Evolutionary conservation across 2,797 vertebrate genomes (phyloP), one percentile per base, ranked within the genome.

Genomic region (Lemur catta): DNA sequence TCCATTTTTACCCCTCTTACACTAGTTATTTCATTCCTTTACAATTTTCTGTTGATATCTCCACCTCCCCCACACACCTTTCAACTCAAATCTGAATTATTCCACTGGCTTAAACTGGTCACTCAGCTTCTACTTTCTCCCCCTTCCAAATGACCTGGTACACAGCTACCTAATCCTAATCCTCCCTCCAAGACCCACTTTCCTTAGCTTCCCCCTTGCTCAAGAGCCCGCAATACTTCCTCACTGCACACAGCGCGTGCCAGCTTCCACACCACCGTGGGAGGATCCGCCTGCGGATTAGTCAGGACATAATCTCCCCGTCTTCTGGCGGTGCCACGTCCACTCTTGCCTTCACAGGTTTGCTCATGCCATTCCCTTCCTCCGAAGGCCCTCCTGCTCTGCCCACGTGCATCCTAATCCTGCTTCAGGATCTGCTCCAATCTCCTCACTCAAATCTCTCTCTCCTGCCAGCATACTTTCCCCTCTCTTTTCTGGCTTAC

Each of bases 371-470:
- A 8, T 12, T 33, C 76, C 8, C 1, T 78, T 59, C 41, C 74
- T 55, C 6, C 4, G 69, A 86, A 84, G 12, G 55, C 63, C 55
- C 69, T 63, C 41, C 43, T 41, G 35, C 43, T 71, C 69, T 80
- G 94, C 63, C 94, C 22, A 12, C 2, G 2, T 59, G 74, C 80
- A 89, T 30, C 93, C 88, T 82, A 33, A 74, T 48, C 90, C 84
- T 30, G 3, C 48, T n/a, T 84, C 63, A 33, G 69, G 75, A 79
- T 55, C 92, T 52, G 61, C 41, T 91, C 46, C 78, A 61, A 30
- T 11, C 52, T 65, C 67, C 80, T 81, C 61, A 1, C 48, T 74
- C 33, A 0, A 41, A 28, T 43, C 46, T 55, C 57, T 43, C 46
- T 55, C 57, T 82, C 67, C 17, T 7, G 22, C 59, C 69, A 35